Base-by-base conservation (phyloP, 2,113 vertebrate species). In the Rhizomys pruinosus region DNA sequence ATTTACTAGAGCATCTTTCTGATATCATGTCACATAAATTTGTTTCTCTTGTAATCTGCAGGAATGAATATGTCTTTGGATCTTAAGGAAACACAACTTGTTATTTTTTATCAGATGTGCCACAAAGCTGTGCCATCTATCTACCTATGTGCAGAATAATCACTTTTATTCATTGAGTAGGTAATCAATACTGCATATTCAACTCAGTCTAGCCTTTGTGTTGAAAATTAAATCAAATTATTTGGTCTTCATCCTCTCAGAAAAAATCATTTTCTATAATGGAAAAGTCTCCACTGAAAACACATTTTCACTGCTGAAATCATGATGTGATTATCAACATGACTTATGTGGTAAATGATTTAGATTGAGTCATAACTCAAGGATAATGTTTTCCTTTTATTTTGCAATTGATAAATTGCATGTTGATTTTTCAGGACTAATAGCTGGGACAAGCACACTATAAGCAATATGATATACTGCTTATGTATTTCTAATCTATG, bases 181-280 rank as follows among this genome's bases (percentile, higher is more conserved):
- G 63, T 85, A 88, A 94, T 95, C 93, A 86, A 84, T 94, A 90
- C 25, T 61, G 11, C 47, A 88, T 61, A 96, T 64, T 87, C 42
- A 89, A 88, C 76, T 94, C 27, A 55, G 7, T 25, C 47, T 32
- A 94, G 17, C 4, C 42, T 95, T 82, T 94, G 39, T 93, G 39
- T 11, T 94, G 44, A 92, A 94, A 97, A 92, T 87, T 84, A 92
- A 89, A 64, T 84, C 68, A 92, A 92, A 91, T 93, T 89, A 95
- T 85, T 92, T 92, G 32, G 13, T 85, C 2, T 0, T 93, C 64
- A 91, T 74, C n/a, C 29, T 92, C 42, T 78, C 59, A 91, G n/a
- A n/a, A 84, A 89, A 82, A 80, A 11, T 71, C 34, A 90, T 93
- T 94, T 95, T 86, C 37, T 72, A 0, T 82, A 91, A 85, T 94